Evolutionary conservation across 2,888 invertebrate genomes (phyloP), one percentile per base, ranked within the genome.

Genomic region (Aphrophora alni): DNA sequence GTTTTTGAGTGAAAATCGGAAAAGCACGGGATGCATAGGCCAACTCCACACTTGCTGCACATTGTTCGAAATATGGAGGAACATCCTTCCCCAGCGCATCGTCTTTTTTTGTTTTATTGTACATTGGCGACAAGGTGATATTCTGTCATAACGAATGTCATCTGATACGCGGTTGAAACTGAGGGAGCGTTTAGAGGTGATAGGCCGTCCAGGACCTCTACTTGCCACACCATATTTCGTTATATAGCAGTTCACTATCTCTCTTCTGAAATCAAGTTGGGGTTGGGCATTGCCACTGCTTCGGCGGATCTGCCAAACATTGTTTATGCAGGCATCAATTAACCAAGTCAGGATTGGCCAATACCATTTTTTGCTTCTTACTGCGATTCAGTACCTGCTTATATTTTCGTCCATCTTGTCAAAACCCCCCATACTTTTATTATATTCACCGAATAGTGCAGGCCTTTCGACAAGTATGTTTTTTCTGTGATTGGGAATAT

Each of bases 291-390:
- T 75, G 17, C 75, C 76, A 51, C 27, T 27, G 10, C 28, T 71
- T 26, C 71, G 26, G 17, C 27, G 71, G 5, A 80, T 26, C 27
- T 44, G 71, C 78, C 80, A 80, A 38, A 77, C 74, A 74, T 82
- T 81, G 14, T 80, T 68, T 21, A 77, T 75, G n/a, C 38, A 74
- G n/a, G 73, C 38, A 69, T 81, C 80, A 12, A 82, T 74, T 25
- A 83, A 17, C 72, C 77, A 82, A 10, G 79, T 73, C n/a, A 83
- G 71, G 10, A 83, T 33, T 17, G 82, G 73, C 81, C 77, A 81
- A 33, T 81, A 80, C 80, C 77, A 81, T 72, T 81, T 82, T 69
- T 80, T 81, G 59, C 44, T 21, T 33, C 72, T 44, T 10, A 81
- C 28, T 14, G 70, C 51, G 14, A 82, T 83, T 4, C 68, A 5